These are phyloP conservation scores for Macrotus californicus DNA, from an alignment of 2,113 vertebrate genomes.

Conservation along the genomic window DNA sequence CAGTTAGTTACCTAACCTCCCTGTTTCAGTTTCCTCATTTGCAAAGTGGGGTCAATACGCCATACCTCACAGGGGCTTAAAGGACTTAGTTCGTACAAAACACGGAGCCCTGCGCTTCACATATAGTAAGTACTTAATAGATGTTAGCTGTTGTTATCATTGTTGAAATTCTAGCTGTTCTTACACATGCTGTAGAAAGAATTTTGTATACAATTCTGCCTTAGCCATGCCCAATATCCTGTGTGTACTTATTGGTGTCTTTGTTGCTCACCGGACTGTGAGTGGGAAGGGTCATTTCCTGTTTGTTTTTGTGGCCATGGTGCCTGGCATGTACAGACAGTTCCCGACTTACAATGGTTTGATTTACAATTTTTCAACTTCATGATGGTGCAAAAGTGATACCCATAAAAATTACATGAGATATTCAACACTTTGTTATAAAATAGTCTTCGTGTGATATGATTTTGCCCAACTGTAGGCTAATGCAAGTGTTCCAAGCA, in stretches of 20 bases:
- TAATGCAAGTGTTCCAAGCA: neutral
- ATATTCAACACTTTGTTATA: neutral
- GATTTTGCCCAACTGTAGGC: neutral
- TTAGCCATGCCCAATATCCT: neutral
- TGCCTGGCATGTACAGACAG: neutral
- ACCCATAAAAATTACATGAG: neutral
- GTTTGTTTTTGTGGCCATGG: neutral
- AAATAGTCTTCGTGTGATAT: neutral
- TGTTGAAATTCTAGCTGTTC: neutral
- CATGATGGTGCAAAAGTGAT: neutral
- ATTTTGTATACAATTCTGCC: neutral
- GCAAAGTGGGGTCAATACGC: neutral
- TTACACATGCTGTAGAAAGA: neutral
- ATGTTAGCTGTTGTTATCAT: neutral
- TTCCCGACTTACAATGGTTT: neutral
- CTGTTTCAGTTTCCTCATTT: neutral
- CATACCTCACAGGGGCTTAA: neutral
- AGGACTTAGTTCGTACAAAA: neutral
- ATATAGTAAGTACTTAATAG: neutral
- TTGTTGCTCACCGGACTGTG: neutral
- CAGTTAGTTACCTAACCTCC: neutral
- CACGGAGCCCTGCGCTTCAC: neutral
- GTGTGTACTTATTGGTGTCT: neutral
- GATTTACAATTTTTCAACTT: neutral
- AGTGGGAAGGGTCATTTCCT: neutral